Evolutionary conservation across 2,888 invertebrate species (phyloP).

Genomic region (Cerceris rybyensis): DNA sequence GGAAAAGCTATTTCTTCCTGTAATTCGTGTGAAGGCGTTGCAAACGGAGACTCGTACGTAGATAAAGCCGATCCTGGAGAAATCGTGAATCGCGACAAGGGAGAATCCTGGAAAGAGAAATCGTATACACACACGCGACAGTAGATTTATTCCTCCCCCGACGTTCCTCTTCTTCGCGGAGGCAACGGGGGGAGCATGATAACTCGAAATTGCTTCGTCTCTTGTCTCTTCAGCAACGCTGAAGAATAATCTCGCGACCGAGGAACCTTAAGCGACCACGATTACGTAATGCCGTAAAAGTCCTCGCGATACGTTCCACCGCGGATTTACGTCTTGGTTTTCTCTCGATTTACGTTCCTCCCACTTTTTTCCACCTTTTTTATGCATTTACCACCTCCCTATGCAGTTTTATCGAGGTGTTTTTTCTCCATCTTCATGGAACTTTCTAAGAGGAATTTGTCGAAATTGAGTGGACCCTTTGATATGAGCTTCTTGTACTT

Average conservation of each 20-base stretch:
- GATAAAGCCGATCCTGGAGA: slow-evolving; percentile 51
- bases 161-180: slow-evolving; percentile 40
- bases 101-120: slow-evolving; percentile 7
- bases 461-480: background rate
- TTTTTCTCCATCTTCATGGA: background rate
- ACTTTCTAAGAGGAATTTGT: background rate
- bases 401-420: background rate
- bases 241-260: slow-evolving; percentile 28
- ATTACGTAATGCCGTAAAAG: slow-evolving; percentile 19
- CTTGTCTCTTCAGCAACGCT: background rate
- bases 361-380: background rate
- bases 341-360: background rate
- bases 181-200: slow-evolving; percentile 53
- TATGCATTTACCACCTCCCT: background rate
- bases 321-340: slow-evolving; percentile 5
- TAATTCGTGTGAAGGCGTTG: background rate
- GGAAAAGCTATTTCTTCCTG: too few relatives aligned
- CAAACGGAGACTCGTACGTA: slow-evolving; percentile 54
- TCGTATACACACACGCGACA: background rate
- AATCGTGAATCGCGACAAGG: slow-evolving; percentile 29
- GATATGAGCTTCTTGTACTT: background rate
- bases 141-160: slow-evolving; percentile 65
- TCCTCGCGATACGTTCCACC: background rate
- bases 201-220: slow-evolving; percentile 65
- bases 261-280: slow-evolving; percentile 3